Conservation (phyloP, 53 echinoderm and acorn worm genomes). For the Henricia sp. region DNA sequence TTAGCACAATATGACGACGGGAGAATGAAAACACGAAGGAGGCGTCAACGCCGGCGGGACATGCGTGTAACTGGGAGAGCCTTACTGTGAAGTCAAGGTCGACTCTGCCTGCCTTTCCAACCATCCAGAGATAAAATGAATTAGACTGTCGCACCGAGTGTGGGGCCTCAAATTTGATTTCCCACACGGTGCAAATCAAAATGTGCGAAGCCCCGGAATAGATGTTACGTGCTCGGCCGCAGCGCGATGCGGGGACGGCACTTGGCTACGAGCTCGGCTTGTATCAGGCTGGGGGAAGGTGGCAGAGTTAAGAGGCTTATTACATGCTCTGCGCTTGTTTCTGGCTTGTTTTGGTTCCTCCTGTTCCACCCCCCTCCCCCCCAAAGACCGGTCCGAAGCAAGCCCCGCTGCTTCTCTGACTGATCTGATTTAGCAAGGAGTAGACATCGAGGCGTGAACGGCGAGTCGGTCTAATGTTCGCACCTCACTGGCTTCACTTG, state of each 20-base stretch:
- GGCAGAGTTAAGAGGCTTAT: conserved; percentile 56
- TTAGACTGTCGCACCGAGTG: conserved; percentile 42
- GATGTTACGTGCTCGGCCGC: conserved; percentile 28
- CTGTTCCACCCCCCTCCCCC: not conserved
- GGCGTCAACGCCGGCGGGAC: not conserved
- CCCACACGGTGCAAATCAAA: conserved; percentile 46
- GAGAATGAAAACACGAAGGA: conserved; percentile 19
- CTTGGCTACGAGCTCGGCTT: not conserved
- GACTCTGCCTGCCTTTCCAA: too few relatives aligned
- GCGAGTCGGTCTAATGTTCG: conserved; percentile 52
- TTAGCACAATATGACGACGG: conserved; percentile 39
- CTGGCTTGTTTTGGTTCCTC: conserved; percentile 26
- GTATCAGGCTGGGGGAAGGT: conserved; percentile 15
- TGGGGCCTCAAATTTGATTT: conserved; percentile 53
- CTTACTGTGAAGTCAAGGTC: conserved; percentile 51
- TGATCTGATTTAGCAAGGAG: conserved; percentile 50
- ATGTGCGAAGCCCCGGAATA: conserved; percentile 60
- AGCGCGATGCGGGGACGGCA: not conserved
- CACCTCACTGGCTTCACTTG: conserved; percentile 47
- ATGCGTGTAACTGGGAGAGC: not conserved
- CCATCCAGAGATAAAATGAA: conserved; percentile 51
- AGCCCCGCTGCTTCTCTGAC: conserved; percentile 27
- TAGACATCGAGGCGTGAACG: conserved; percentile 44
- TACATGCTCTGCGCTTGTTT: conserved; percentile 51
- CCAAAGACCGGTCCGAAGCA: conserved; percentile 13